Evolutionary conservation across 2,888 invertebrate genomes (phyloP).

Genomic region (Schizotus pectinicornis): DNA sequence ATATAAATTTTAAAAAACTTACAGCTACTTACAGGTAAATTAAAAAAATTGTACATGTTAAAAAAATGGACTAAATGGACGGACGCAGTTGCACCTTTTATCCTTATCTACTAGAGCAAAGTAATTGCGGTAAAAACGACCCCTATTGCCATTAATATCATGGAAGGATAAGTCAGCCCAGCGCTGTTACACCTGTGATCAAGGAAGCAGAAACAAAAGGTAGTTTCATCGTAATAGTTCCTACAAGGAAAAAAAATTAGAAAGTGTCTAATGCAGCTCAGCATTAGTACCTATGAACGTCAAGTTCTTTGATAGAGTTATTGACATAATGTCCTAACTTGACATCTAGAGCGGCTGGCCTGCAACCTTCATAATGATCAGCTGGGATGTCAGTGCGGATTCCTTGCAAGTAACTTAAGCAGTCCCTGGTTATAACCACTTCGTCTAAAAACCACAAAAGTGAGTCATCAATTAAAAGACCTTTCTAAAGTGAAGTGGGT

Average conservation of each 20-base stretch:
- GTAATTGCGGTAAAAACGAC: conserved; percentile 7
- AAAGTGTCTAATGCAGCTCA: background rate
- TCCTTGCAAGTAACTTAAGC: conserved; percentile 78
- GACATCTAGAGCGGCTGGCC: conserved; percentile 78
- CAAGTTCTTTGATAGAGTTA: conserved; percentile 83
- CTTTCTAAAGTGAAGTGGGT: conserved; percentile 36
- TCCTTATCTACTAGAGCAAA: background rate
- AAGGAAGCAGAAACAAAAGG: conserved; percentile 90
- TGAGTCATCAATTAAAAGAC: no score
- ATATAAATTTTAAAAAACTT: conserved; percentile 5
- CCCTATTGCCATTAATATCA: conserved; percentile 12
- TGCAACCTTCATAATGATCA: conserved; percentile 90
- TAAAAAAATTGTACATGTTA: background rate
- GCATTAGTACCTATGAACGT: conserved; percentile 71
- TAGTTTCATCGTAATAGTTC: conserved; percentile 79
- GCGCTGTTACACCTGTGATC: conserved; percentile 83
- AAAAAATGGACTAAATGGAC: conserved; percentile 14
- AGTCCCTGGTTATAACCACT: conserved; percentile 82
- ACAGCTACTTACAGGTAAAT: background rate
- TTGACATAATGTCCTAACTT: conserved; percentile 86
- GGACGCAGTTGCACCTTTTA: conserved; percentile 5
- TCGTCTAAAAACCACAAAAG: conserved; percentile 67
- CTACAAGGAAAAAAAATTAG: conserved; percentile 60
- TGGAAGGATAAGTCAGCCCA: conserved; percentile 35
- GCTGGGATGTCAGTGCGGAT: conserved; percentile 88